Evolutionary conservation across 2,888 invertebrate genomes (phyloP).

Genomic region (Unio delphinus): DNA sequence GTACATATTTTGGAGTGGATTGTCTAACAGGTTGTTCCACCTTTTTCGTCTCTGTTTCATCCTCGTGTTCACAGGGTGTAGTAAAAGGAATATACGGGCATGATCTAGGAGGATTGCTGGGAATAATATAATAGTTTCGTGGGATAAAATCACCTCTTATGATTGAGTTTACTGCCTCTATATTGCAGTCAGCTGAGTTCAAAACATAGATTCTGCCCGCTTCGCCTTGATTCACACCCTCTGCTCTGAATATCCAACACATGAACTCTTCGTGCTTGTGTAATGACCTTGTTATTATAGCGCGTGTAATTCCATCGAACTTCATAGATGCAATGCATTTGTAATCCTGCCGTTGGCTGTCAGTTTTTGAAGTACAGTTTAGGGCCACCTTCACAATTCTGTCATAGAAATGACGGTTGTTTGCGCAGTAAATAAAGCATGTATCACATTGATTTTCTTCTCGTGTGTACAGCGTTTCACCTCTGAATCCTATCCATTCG

Average conservation of each 20-base stretch:
- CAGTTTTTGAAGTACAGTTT: conserved; percentile 18
- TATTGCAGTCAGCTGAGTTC: conserved; percentile 26
- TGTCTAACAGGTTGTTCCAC: no score
- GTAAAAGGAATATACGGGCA: conserved; percentile 18
- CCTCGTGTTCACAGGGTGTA: neutral
- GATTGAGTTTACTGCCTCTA: conserved; percentile 21
- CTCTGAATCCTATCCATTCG: conserved; percentile 16
- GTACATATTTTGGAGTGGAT: conserved; percentile 5
- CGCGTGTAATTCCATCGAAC: conserved; percentile 42
- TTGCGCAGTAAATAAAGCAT: conserved; percentile 43
- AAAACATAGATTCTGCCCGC: conserved; percentile 20
- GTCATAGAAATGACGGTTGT: conserved; percentile 7
- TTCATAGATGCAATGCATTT: conserved; percentile 47
- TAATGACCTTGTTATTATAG: conserved; percentile 45
- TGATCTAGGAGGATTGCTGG: conserved; percentile 3
- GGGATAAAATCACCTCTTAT: conserved; percentile 16
- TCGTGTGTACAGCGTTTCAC: conserved; percentile 30
- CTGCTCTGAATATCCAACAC: conserved; percentile 50
- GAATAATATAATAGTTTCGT: conserved; percentile 15
- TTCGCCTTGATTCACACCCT: conserved; percentile 34
- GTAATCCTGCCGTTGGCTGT: conserved; percentile 24
- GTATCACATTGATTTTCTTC: conserved; percentile 39
- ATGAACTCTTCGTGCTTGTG: conserved; percentile 38
- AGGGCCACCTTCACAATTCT: conserved; percentile 21
- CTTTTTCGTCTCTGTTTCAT: no score